These are phyloP conservation scores for Lycia hirtaria DNA, from an alignment of 2,888 invertebrate genomes.

Conservation along the genomic window DNA sequence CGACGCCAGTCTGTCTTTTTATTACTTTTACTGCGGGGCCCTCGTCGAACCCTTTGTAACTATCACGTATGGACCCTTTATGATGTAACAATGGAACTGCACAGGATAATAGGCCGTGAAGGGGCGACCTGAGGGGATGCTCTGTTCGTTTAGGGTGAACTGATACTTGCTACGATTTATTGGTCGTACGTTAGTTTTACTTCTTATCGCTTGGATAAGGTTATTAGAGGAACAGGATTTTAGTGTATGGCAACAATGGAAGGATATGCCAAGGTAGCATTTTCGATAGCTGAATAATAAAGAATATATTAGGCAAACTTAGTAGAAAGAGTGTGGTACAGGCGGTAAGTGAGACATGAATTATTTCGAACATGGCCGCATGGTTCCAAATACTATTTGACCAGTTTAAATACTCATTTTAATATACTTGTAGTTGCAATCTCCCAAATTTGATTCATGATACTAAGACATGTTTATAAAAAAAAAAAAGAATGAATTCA, in stretches of 20 bases:
- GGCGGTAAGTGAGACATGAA: too few species aligned
- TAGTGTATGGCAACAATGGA: conserved; percentile 24
- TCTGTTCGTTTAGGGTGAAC: conserved; percentile 51
- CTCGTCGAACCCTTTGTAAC: conserved; percentile 69
- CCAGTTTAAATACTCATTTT: too few species aligned
- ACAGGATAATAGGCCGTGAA: conserved; percentile 42
- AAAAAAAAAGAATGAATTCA: too few species aligned
- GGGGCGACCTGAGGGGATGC: conserved; percentile 51
- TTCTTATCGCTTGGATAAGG: conserved; percentile 47
- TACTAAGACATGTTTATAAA: too few species aligned
- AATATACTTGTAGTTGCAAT: too few species aligned
- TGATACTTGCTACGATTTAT: conserved; percentile 52
- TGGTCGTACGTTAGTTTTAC: conserved; percentile 40
- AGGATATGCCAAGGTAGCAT: conserved; percentile 19
- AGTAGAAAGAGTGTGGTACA: too few species aligned
- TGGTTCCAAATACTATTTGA: too few species aligned
- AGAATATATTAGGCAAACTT: not conserved
- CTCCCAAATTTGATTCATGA: too few species aligned
- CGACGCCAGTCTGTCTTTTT: conserved; percentile 53
- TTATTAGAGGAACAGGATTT: conserved; percentile 18
- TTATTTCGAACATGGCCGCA: too few species aligned
- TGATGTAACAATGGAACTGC: conserved; percentile 51
- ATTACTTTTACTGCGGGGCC: conserved; percentile 59
- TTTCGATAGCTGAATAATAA: not conserved
- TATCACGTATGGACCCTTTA: conserved; percentile 71